phyloP scores from a whole-genome alignment of 2,113 vertebrate genomes.

The Astatotilapia flaviijosephi region DNA sequence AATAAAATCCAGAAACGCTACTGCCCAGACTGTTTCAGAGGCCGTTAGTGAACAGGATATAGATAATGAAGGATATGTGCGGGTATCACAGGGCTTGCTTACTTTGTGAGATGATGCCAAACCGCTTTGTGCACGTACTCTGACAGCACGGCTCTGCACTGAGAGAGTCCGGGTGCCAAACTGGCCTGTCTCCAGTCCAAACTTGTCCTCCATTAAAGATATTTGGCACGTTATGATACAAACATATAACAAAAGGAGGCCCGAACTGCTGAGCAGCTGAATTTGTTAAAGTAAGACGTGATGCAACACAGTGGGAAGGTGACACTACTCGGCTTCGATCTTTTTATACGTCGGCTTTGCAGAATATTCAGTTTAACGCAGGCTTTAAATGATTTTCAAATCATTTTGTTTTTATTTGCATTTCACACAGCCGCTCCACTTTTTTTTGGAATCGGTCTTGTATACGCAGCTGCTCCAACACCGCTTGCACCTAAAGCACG shows the following conservation, averaged over 20 bases:
- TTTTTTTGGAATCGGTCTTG: not conserved
- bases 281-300: not conserved
- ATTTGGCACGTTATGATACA: not conserved
- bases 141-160: not conserved
- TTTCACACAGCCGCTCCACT: not conserved
- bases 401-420: not conserved
- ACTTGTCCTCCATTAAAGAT: not conserved
- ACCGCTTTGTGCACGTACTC: not conserved
- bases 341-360: not conserved
- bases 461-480: slow-evolving; percentile 39
- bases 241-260: not conserved
- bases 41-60: not conserved
- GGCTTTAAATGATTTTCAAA: not conserved
- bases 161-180: not conserved
- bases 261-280: not conserved
- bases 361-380: not conserved
- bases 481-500: slow-evolving; percentile 14
- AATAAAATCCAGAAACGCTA: not conserved
- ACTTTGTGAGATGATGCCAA: not conserved
- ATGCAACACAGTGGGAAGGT: not conserved
- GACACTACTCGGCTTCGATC: not conserved
- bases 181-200: not conserved
- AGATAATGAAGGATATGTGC: not conserved
- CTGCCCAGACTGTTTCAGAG: not conserved
- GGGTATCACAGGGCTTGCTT: not conserved